A percentile compares a stretch with the other conserved stretches of the same genome.
Conservation (phyloP, 2,797 vertebrate genomes). For the Avahi laniger region DNA sequence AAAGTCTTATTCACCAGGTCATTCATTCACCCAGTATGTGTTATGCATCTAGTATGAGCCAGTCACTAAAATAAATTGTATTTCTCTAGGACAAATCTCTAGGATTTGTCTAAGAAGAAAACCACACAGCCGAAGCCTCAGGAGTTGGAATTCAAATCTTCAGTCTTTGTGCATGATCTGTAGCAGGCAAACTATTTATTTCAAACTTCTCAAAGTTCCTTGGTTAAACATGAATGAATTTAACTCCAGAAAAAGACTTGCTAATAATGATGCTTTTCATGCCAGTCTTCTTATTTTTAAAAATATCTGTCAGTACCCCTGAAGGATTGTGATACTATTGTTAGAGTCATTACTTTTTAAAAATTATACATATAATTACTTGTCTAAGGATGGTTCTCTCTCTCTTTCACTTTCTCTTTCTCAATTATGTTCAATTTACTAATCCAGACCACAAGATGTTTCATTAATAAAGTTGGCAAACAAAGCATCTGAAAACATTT, state of each 20-base stretch:
- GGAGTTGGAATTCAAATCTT: neutral
- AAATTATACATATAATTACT: neutral
- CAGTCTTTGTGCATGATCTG: neutral
- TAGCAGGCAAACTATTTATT: neutral
- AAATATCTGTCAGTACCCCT: neutral
- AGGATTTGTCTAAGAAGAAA: constrained; percentile 15
- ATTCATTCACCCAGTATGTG: neutral
- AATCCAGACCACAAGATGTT: constrained; percentile 51
- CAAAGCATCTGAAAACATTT: constrained; percentile 60
- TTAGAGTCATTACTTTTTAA: neutral
- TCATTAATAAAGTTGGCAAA: constrained; percentile 66
- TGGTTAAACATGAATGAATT: neutral
- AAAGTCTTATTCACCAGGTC: neutral
- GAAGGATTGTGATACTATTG: neutral
- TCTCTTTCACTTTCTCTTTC: neutral
- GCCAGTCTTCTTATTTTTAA: neutral
- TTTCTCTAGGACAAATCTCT: neutral
- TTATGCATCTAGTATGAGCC: neutral
- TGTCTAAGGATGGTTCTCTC: neutral
- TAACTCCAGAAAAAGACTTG: neutral
- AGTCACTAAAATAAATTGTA: constrained; percentile 7
- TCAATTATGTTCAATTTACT: constrained; percentile 49
- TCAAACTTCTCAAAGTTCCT: constrained; percentile 7
- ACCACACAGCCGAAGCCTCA: neutral
- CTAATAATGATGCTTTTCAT: neutral